Evolutionary conservation across 2,797 vertebrate species (phyloP), one percentile per base, ranked within the genome.

Genomic region (Betta splendens): DNA sequence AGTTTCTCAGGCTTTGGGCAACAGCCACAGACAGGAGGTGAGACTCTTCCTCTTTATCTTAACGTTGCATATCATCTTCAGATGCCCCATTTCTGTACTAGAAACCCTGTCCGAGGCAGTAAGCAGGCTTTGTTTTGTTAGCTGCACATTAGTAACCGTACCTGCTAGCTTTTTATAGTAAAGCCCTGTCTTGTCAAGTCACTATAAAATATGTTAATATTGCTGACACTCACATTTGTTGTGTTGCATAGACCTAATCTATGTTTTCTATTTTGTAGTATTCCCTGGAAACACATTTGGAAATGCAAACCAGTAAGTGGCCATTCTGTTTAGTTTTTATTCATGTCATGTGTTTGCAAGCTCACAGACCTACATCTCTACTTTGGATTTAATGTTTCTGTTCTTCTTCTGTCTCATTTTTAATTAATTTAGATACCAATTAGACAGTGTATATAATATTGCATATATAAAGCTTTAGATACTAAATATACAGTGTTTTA

Each of bases 1-100:
- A 88, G 91, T n/a, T 99, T 99, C 89, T 88, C 96, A 0, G 89
- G 92, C 55, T 98, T 99, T 66, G 94, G 94, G 52, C 89, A 91
- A 7, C 87, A 87, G 73, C 85, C 80, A 46, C 87, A 88, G 60
- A 6, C 73, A 9, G 89, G 85, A 88, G 91, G 91, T 90, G 72
- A 87, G 86, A 75, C 45, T 6, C 23, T 37, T 20, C 49, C 37
- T 25, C 8, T 5, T 8, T 33, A n/a, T n/a, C 7, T n/a, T 23
- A 21, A 13, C n/a, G 38, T 20, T 5, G 5, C 8, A 39, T 20
- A 1, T 40, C n/a, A 11, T 61, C 36, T 40, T 65, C 29, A 66
- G 29, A 50, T 31, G 16, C 26, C 32, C 23, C 16, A 17, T 63
- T 48, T 37, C 7, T 40, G n/a, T 8, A 17, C 2, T 22, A 20